A percentile compares a stretch with the other conserved stretches of the same genome.
Conservation (phyloP, 2,888 invertebrate species). For the Emmelina monodactyla region DNA sequence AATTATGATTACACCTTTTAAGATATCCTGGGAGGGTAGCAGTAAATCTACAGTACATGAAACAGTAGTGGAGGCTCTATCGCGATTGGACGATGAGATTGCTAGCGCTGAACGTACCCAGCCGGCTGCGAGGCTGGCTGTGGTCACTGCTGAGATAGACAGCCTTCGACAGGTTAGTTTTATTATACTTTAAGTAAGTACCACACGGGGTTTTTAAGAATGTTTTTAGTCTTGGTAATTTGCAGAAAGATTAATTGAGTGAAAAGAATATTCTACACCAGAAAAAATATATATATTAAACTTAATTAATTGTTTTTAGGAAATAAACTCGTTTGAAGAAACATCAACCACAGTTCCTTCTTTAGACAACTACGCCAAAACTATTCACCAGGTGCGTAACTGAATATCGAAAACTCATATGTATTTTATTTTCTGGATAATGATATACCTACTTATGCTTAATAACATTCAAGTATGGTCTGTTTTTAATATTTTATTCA, state of each 20-base stretch:
- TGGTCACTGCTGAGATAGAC: conserved; percentile 40
- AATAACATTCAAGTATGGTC: too few relatives aligned
- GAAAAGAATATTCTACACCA: too few relatives aligned
- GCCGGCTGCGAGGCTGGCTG: conserved; percentile 40
- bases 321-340: conserved; percentile 44
- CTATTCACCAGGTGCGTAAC: conserved; percentile 58
- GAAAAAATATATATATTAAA: neutral
- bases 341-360: conserved; percentile 20
- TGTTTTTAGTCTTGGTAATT: too few relatives aligned
- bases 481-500: conserved; percentile 1
- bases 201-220: too few relatives aligned
- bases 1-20: too few relatives aligned
- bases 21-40: too few relatives aligned
- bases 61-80: conserved; percentile 40
- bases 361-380: conserved; percentile 43
- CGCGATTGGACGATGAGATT: conserved; percentile 43
- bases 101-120: conserved; percentile 33
- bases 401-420: neutral
- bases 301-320: conserved; percentile 23
- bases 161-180: conserved; percentile 40
- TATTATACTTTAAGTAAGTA: too few relatives aligned
- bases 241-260: too few relatives aligned
- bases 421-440: neutral
- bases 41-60: conserved; percentile 24
- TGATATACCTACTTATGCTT: neutral